Evolutionary conservation across 2,888 invertebrate species (phyloP).

Genomic region (Cerastis leucographa): DNA sequence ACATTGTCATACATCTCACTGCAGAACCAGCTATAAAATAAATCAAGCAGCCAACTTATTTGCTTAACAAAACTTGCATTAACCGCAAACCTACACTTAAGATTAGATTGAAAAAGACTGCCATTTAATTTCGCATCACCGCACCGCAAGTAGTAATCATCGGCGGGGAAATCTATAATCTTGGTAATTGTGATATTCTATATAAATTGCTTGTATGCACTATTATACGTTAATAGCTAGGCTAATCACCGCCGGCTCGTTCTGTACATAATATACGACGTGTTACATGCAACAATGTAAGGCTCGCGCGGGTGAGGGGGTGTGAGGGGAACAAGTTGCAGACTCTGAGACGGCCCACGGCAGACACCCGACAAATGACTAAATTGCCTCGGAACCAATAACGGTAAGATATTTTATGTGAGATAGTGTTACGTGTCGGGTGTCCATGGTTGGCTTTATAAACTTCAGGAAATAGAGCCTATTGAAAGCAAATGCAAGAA

Average conservation of each 20-base stretch:
- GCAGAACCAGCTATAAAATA: slow-evolving; percentile 22
- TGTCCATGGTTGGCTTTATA: slow-evolving; percentile 52
- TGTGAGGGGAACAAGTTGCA: slow-evolving; percentile 51
- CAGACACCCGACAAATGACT: slow-evolving; percentile 84
- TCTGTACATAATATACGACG: slow-evolving; percentile 80
- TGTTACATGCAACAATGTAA: slow-evolving; percentile 66
- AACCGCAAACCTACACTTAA: slow-evolving; percentile 46
- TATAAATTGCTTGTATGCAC: slow-evolving; percentile 55
- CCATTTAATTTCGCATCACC: slow-evolving; percentile 65
- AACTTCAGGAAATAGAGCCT: background rate
- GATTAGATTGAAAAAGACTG: slow-evolving; percentile 57
- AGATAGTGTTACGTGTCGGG: slow-evolving; percentile 66
- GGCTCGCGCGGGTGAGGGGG: slow-evolving; percentile 47
- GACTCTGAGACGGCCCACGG: slow-evolving; percentile 67
- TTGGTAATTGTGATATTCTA: slow-evolving; percentile 51
- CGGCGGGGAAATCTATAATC: slow-evolving; percentile 56
- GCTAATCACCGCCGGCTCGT: slow-evolving; percentile 69
- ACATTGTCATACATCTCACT: slow-evolving; percentile 31
- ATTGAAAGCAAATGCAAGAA: background rate
- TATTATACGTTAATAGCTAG: slow-evolving; percentile 57
- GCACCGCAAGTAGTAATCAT: slow-evolving; percentile 44
- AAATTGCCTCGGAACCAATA: slow-evolving; percentile 81
- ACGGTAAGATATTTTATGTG: slow-evolving; percentile 75
- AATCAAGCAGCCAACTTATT: slow-evolving; percentile 20
- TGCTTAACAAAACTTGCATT: slow-evolving; percentile 44